Evolutionary conservation across 2,888 invertebrate genomes (phyloP), one percentile per base, ranked within the genome.

Genomic region (Nebria brevicollis): DNA sequence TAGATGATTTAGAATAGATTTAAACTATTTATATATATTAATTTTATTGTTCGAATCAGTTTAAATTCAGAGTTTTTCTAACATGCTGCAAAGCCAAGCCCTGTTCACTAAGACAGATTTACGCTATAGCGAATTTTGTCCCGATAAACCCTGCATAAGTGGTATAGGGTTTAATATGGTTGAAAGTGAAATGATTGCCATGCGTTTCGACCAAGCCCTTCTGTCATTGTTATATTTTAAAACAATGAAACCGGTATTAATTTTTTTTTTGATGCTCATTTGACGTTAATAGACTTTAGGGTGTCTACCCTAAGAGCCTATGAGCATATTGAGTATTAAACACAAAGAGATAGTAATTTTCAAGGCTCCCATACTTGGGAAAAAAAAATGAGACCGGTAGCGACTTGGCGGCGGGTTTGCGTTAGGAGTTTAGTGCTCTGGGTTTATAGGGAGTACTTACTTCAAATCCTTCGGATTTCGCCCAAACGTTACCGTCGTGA

Each of bases 401-500:
- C 25, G 66, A 25, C 25, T n/a, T 66, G 66, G 66, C 66, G 66
- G 66, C 15, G 15, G 25, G 13, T 34, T 66, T 8, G 13, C 25
- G 15, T 1, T 15, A 66, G n/a, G 15, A 4, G 11, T 20, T 20
- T 66, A 66, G 15, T 20, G 34, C 34, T 34, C 5, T 34, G 34
- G 34, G 34, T 34, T 34, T 34, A 34, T 34, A 34, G 34, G 34
- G 34, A 34, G 34, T 70, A 95, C 96, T 96, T 93, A 97, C 97
- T 92, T 97, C 96, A 91, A 97, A 97, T 91, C 94, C 95, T 86
- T 95, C 96, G 83, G 96, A 96, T 92, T 96, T 96, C 87, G 97
- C 97, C 97, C 97, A 97, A 90, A 97, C 93, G 92, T 96, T 96
- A 90, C 97, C 97, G 91, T 97, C 97, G 92, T 96, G 96, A 91